A percentile compares a stretch with the other conserved stretches of the same genome.
Conservation (phyloP, 2,113 vertebrate species). For the Tilapia sparmanii region DNA sequence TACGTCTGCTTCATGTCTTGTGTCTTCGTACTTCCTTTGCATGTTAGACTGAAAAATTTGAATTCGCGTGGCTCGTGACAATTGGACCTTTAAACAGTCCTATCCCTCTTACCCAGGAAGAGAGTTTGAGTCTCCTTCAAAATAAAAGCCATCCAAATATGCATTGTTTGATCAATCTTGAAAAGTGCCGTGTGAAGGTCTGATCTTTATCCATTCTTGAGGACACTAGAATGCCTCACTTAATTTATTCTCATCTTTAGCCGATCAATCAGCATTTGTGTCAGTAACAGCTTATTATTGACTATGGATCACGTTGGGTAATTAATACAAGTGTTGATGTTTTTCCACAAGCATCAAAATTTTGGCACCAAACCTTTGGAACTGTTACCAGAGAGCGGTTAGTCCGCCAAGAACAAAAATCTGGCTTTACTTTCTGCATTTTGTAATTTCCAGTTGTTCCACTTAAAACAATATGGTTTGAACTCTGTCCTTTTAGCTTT, state of each 20-base stretch:
- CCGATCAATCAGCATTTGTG: background rate
- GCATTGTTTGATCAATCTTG: background rate
- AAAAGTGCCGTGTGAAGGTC: background rate
- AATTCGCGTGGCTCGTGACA: background rate
- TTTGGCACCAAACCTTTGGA: slow-evolving; percentile 10
- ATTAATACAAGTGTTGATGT: slow-evolving; percentile 30
- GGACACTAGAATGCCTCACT: background rate
- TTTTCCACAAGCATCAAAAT: slow-evolving; percentile 6
- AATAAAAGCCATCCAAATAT: background rate
- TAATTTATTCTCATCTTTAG: background rate
- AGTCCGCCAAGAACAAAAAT: slow-evolving; percentile 48
- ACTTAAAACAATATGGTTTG: slow-evolving; percentile 35
- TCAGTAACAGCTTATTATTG: slow-evolving; percentile 7
- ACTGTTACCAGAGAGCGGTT: slow-evolving; percentile 3
- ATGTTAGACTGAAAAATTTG: background rate
- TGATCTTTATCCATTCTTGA: background rate
- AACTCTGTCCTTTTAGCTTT: slow-evolving; percentile 36
- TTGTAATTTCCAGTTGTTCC: slow-evolving; percentile 44
- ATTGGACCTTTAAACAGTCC: background rate
- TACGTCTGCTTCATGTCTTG: background rate
- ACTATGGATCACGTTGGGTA: background rate
- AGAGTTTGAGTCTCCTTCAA: background rate
- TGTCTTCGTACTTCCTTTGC: background rate
- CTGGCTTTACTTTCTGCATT: slow-evolving; percentile 40
- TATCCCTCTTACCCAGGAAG: background rate